Conservation (phyloP, 2,113 vertebrate species). For the Sturnus vulgaris region DNA sequence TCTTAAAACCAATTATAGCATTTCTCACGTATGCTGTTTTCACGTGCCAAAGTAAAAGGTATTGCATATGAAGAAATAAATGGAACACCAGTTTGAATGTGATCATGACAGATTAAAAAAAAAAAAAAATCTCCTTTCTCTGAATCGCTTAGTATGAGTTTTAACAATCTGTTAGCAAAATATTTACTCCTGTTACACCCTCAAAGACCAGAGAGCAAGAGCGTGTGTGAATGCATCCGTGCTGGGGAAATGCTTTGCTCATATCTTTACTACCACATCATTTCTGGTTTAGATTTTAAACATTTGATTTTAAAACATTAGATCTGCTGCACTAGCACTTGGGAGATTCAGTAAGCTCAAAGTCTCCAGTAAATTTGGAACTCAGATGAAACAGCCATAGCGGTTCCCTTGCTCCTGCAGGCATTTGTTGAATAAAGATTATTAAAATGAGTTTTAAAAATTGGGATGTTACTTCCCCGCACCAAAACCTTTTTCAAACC, state of each 20-base stretch:
- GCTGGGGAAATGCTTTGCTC: neutral
- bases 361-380: neutral
- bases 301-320: conserved; percentile 1
- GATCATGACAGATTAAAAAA: neutral
- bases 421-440: neutral
- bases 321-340: neutral
- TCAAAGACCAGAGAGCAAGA: neutral
- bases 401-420: neutral
- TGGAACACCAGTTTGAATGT: neutral
- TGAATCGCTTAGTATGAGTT: neutral
- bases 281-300: neutral
- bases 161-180: neutral
- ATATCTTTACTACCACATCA: neutral
- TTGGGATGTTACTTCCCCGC: neutral
- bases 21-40: neutral
- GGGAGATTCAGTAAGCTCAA: neutral
- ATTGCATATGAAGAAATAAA: neutral
- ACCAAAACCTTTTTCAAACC: neutral
- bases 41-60: neutral
- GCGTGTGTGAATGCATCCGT: neutral
- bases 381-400: neutral
- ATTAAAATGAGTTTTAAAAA: neutral
- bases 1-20: neutral
- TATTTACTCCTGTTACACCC: neutral
- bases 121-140: neutral